These are phyloP conservation scores for Cyprinodon diabolis DNA, from an alignment of 2,797 vertebrate genomes.

Conservation along the genomic window DNA sequence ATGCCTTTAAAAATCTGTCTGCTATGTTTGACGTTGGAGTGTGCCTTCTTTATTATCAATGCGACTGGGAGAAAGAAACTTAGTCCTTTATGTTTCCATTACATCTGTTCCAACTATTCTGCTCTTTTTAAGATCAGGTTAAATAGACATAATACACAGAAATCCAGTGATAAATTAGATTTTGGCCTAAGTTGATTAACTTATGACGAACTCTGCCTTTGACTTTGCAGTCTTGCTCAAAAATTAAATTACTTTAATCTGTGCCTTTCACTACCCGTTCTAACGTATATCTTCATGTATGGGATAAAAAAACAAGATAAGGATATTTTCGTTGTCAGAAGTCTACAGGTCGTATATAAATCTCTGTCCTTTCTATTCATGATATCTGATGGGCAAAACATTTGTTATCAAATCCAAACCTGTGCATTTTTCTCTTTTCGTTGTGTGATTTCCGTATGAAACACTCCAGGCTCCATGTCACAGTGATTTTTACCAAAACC, in stretches of 20 bases:
- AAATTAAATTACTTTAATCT: slow-evolving; percentile 28
- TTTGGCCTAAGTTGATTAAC: slow-evolving; percentile 43
- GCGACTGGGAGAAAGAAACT: slow-evolving; percentile 37
- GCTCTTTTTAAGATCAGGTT: slow-evolving; percentile 22
- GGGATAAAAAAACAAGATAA: slow-evolving; percentile 4
- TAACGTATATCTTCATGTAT: slow-evolving; percentile 9
- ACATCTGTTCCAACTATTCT: slow-evolving; percentile 27
- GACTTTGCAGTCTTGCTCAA: slow-evolving; percentile 23
- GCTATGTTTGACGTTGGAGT: slow-evolving; percentile 61
- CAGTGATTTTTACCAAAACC: slow-evolving; percentile 39
- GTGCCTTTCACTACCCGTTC: slow-evolving; percentile 23
- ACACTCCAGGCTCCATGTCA: slow-evolving; percentile 45
- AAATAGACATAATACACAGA: slow-evolving; percentile 22
- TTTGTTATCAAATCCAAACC: slow-evolving; percentile 26
- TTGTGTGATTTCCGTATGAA: slow-evolving; percentile 42
- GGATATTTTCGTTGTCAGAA: background rate
- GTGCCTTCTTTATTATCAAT: slow-evolving; percentile 48
- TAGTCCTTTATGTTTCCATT: slow-evolving; percentile 19
- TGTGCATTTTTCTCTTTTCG: slow-evolving; percentile 29
- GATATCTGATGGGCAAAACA: background rate
- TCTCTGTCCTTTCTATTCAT: background rate
- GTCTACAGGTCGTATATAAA: background rate
- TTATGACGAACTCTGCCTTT: slow-evolving; percentile 21
- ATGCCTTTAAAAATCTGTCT: slow-evolving; percentile 66
- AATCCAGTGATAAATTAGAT: slow-evolving; percentile 38